Evolutionary conservation across 2,797 vertebrate genomes (phyloP).

Genomic region (Delichon dasypus): DNA sequence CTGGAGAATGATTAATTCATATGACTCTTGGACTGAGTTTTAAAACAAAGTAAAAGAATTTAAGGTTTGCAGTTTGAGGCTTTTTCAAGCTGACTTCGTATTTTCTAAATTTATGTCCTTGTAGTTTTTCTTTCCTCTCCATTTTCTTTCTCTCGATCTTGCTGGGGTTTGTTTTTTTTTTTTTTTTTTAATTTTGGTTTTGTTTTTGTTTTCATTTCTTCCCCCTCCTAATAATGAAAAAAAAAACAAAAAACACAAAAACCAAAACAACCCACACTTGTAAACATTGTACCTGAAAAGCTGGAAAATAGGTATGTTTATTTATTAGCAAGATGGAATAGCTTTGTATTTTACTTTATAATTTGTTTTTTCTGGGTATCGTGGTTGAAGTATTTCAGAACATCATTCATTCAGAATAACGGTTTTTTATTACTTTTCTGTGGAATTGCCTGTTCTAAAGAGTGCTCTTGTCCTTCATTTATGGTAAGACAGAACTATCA

Average conservation of each 20-base stretch:
- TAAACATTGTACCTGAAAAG: not conserved
- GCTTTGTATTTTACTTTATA: not conserved
- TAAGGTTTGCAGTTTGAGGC: not conserved
- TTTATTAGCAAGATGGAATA: not conserved
- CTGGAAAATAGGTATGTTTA: not conserved
- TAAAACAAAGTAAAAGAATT: not conserved
- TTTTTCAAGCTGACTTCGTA: not conserved
- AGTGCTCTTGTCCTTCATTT: not conserved
- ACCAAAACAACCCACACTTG: accelerated
- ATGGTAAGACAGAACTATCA: not conserved
- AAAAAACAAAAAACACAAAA: not conserved
- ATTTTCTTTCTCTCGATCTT: not conserved
- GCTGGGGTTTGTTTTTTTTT: accelerated
- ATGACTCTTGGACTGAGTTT: not conserved
- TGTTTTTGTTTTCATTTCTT: not conserved
- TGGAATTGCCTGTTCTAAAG: not conserved
- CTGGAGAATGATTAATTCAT: not conserved
- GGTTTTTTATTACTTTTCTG: not conserved
- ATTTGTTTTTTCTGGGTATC: not conserved
- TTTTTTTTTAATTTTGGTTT: not conserved
- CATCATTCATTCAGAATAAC: not conserved
- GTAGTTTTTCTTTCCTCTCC: not conserved
- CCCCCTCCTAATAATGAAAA: not conserved
- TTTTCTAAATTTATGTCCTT: not conserved
- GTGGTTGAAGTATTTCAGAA: not conserved